Evolutionary conservation across 1,140 invertebrate species (phyloP).

Genomic region (Zelostemma sp.): DNA sequence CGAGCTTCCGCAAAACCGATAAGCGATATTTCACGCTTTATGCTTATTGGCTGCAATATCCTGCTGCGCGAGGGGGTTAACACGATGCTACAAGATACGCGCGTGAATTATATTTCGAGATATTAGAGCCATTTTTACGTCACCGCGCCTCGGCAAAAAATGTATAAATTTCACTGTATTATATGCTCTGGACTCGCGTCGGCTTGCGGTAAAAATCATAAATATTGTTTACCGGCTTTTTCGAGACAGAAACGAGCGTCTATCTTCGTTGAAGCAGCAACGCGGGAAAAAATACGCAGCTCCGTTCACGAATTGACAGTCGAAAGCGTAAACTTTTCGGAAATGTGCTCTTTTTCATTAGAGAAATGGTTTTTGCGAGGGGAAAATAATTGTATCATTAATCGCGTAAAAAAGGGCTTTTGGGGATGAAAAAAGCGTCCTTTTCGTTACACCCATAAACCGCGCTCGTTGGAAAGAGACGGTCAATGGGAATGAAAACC

Average conservation of each 20-base stretch:
- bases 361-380: no score
- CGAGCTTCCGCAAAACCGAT: slow-evolving; percentile 55
- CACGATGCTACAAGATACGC: slow-evolving; percentile 41
- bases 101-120: slow-evolving; percentile 50
- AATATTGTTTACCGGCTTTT: slow-evolving; percentile 18
- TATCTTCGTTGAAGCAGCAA: no score
- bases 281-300: no score
- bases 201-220: background rate
- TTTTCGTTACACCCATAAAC: background rate
- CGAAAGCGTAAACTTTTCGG: no score
- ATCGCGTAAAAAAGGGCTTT: no score
- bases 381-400: no score
- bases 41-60: slow-evolving; percentile 57
- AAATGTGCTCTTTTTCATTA: no score
- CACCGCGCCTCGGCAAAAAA: slow-evolving; percentile 31
- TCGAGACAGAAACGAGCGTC: no score
- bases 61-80: slow-evolving; percentile 40
- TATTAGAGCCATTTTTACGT: slow-evolving; percentile 47
- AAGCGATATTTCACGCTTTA: slow-evolving; percentile 60
- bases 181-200: slow-evolving; percentile 19
- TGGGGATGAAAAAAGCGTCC: no score
- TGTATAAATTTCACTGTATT: slow-evolving; percentile 6
- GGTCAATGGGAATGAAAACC: no score
- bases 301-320: no score
- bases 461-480: slow-evolving; percentile 17